A percentile compares a stretch with the other conserved stretches of the same genome.
These are phyloP conservation scores for Blastomussa wellsi DNA, from an alignment of 92 coral and sea anemone species.

Conservation along the genomic window DNA sequence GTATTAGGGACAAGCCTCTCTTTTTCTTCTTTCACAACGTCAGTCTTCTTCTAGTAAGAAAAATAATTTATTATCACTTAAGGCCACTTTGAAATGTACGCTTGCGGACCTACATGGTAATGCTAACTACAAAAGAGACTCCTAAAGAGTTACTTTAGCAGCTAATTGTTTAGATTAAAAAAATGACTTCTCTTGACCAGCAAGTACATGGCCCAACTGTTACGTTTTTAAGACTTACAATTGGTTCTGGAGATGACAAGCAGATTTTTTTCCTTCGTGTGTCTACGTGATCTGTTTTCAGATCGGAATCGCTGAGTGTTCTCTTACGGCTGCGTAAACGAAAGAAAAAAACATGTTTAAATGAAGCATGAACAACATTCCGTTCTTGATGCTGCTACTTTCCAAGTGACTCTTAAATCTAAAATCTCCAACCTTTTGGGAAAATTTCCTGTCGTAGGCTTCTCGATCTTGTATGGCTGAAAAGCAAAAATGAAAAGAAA, in stretches of 20 bases:
- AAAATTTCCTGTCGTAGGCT: not conserved
- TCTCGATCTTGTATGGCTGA: not conserved
- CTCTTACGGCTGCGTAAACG: constrained; percentile 18
- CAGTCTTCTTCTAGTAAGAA: not conserved
- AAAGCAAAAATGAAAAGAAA: not conserved
- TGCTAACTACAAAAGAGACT: too few relatives aligned
- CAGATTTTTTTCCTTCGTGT: not conserved
- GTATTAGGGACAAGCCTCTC: not conserved
- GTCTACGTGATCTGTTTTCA: not conserved
- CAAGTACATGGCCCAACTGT: too few relatives aligned
- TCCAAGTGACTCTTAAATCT: not conserved
- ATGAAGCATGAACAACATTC: not conserved
- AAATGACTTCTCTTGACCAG: too few relatives aligned
- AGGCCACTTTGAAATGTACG: too few relatives aligned
- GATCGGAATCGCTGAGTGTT: constrained; percentile 9
- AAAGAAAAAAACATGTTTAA: not conserved
- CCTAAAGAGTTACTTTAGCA: too few relatives aligned
- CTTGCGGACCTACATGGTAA: too few relatives aligned
- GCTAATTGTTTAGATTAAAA: too few relatives aligned
- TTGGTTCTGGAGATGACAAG: constrained; percentile 12
- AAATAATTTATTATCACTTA: too few relatives aligned
- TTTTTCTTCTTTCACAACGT: constrained; percentile 4
- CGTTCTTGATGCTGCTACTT: not conserved
- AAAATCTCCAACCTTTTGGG: constrained; percentile 15
- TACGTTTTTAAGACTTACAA: too few relatives aligned